Evolutionary conservation across 1,140 invertebrate species (phyloP).

Genomic region (Sarcophaga peregrina): DNA sequence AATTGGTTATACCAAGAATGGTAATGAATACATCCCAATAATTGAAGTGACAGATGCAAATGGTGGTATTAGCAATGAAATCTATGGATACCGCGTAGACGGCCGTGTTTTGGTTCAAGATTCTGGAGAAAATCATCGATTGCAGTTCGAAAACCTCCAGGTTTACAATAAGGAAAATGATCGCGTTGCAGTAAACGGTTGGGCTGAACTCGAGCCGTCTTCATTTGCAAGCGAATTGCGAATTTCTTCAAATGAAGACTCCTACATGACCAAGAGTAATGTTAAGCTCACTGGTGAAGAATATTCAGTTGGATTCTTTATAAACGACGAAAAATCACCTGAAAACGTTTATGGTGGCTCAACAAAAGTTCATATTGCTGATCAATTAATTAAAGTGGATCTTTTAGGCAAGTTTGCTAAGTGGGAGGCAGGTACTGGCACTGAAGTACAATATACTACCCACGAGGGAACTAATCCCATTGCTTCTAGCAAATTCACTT

Average conservation of each 20-base stretch:
- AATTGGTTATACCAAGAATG: constrained; percentile 72
- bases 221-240: constrained; percentile 50
- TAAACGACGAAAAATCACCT: constrained; percentile 53
- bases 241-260: constrained; percentile 50
- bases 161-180: constrained; percentile 67
- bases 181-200: constrained; percentile 69
- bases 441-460: constrained; percentile 47
- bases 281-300: constrained; percentile 51
- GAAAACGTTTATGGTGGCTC: constrained; percentile 56
- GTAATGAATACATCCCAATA: constrained; percentile 75
- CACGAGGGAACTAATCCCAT: constrained; percentile 46
- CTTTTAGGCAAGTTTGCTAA: constrained; percentile 48
- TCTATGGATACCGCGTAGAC: constrained; percentile 69
- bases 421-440: constrained; percentile 47
- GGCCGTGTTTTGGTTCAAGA: constrained; percentile 70
- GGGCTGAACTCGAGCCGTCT: constrained; percentile 49
- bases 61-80: constrained; percentile 63
- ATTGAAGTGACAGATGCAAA: constrained; percentile 74
- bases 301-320: constrained; percentile 54
- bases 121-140: constrained; percentile 67
- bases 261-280: constrained; percentile 53
- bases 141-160: constrained; percentile 71
- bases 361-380: constrained; percentile 43
- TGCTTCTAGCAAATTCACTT: constrained; percentile 48
- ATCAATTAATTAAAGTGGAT: constrained; percentile 49